Base-by-base conservation (phyloP, 1,140 invertebrate genomes). In the Calosoma granatense region DNA sequence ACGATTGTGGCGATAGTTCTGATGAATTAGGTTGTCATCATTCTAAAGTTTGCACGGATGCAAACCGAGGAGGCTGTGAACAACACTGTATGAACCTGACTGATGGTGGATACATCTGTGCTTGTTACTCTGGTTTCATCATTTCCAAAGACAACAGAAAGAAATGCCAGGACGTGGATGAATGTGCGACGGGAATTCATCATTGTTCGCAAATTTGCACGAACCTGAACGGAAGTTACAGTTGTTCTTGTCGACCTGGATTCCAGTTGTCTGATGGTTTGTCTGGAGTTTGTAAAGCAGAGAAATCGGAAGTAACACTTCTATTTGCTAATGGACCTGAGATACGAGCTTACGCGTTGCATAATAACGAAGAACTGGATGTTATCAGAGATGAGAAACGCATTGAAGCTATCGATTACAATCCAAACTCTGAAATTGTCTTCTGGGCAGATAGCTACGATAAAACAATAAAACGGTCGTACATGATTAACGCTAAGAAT, bases 371-470 rank as follows among this genome's bases (percentile, higher is more conserved):
- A 39, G 84, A 88, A 64, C 72, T 86, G 22, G 84, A 87, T 58
- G 81, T 97, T 1, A 84, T 94, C 12, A 75, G 76, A 0, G 82
- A 90, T 2, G 90, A 94, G 69, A 91, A 89, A 65, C 79, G 91
- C 22, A 87, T 97, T 43, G 85, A 92, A 63, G 86, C 90, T 0
- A 70, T 98, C 22, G 94, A 97, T 72, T 92, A 92, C 65, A 88
- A 90, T 70, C 86, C 87, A 0, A 79, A 78, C 36, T 73, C 77
- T 36, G 85, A 92, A 69, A 91, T 94, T 61, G 71, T 97, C 22
- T 97, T 92, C 71, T 97, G 94, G 92, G 90, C 92, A 0, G 94
- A 97, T 67, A 86, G 87, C 51, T 87, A 88, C 60, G 86, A 94
- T 51, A 87, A 88, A 66, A 88, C 86, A 2, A 94, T 97, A 36